Evolutionary conservation across 2,888 invertebrate species (phyloP), one percentile per base, ranked within the genome.

Genomic region (Furcula furcula): DNA sequence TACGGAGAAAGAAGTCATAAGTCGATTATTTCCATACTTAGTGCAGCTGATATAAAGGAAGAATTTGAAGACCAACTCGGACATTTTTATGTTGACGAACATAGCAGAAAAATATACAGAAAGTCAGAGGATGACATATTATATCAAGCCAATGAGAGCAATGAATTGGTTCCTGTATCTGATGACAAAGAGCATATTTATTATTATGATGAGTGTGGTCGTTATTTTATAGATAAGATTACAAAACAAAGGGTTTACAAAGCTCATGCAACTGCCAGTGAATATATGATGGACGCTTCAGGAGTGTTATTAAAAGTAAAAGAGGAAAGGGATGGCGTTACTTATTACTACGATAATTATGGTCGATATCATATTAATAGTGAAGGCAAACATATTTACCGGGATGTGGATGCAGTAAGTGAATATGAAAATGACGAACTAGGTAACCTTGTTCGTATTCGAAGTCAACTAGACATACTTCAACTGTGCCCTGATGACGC

Each of bases 341-440:
- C 52, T n/a, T 89, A 69, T 59, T 77, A 75, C 44, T 89, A 79
- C 48, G 87, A 89, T 54, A 80, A 66, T 44, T 88, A 60, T 50
- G 89, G 89, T 7, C 76, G 87, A 10, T 88, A 86, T 52, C 87
- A 80, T 42, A 65, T 84, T 14, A 68, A 87, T 45, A 53, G 54
- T 1, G 61, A 75, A 31, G 86, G 84, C n/a, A 83, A 79, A 59
- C 76, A 74, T 53, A 75, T 89, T 46, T 89, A 89, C 54, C 65
- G 76, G 11, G 88, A 89, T 11, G 48, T 47, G 32, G 87, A 83
- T 55, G 36, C 75, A 23, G 29, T 53, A 1, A 88, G 85, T 65
- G 88, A 88, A 54, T 89, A 85, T 46, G 86, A 89, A 67, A 78
- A 77, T 43, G 89, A 89, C 64, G 88, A 80, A 0, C 67, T 88